Evolutionary conservation across 2,888 invertebrate species (phyloP).

Genomic region (Sepiola atlantica): DNA sequence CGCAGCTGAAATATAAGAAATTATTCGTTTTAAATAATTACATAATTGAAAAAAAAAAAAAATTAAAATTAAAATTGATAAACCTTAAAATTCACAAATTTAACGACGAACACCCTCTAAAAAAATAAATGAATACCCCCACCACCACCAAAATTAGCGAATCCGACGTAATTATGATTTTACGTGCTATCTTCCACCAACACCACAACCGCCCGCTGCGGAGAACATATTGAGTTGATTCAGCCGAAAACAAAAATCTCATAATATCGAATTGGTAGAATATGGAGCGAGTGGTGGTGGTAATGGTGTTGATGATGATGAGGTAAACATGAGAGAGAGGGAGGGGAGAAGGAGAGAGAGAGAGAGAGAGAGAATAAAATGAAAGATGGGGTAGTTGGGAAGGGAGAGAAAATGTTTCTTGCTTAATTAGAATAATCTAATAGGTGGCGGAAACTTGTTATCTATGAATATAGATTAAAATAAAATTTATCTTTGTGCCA

Average conservation of each 20-base stretch:
- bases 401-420: not conserved
- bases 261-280: not conserved
- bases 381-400: not conserved
- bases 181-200: not conserved
- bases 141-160: not conserved
- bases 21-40: not conserved
- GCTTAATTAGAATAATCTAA: not conserved
- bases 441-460: slow-evolving; percentile 22
- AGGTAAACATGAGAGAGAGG: not conserved
- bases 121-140: too few species aligned
- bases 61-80: not conserved
- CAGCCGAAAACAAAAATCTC: slow-evolving; percentile 1
- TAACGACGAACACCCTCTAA: too few species aligned
- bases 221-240: not conserved
- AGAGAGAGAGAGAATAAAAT: not conserved
- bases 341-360: not conserved
- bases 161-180: not conserved
- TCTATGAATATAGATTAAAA: slow-evolving; percentile 32
- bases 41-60: not conserved
- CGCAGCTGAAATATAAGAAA: not conserved
- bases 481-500: not conserved
- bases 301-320: too few species aligned
- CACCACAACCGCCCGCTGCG: not conserved
- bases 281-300: not conserved
- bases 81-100: too few species aligned